A percentile compares a stretch with the other conserved stretches of the same genome.
phyloP scores from a whole-genome alignment of 1,140 invertebrate genomes.

The Danaus melanippus region DNA sequence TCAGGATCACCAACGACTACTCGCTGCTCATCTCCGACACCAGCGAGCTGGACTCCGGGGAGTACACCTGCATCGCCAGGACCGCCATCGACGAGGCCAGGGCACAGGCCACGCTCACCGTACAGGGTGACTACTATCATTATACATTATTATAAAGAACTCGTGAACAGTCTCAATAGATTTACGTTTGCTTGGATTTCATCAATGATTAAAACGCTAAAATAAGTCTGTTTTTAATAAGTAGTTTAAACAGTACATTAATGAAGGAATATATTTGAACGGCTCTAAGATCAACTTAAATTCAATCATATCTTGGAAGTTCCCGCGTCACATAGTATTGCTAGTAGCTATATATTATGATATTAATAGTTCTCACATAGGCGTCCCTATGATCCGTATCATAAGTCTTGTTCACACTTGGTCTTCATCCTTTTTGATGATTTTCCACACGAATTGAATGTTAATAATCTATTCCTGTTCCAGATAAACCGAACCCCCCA shows the following conservation, averaged over 20 bases:
- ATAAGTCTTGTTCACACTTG: not conserved
- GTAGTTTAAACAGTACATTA: too few species aligned
- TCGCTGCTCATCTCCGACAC: constrained; percentile 96
- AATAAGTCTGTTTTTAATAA: too few species aligned
- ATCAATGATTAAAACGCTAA: too few species aligned
- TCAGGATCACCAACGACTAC: constrained; percentile 88
- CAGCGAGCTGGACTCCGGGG: constrained; percentile 93
- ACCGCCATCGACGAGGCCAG: constrained; percentile 90
- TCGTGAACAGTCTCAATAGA: too few species aligned
- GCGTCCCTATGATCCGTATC: not conserved
- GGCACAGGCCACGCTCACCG: constrained; percentile 89
- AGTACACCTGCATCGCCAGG: constrained; percentile 95
- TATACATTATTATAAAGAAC: too few species aligned
- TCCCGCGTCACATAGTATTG: not conserved
- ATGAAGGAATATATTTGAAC: too few species aligned
- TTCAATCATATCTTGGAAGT: not conserved
- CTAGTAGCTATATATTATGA: not conserved
- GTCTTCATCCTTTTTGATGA: not conserved
- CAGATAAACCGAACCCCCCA: constrained; percentile 94
- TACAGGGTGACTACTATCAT: constrained; percentile 79
- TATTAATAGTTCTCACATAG: not conserved
- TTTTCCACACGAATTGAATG: too few species aligned
- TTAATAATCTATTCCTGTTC: constrained; percentile 10
- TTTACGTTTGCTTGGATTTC: too few species aligned
- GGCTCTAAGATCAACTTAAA: too few species aligned